phyloP scores from a whole-genome alignment of 64 coral and sea anemone genomes.

The Exaiptasia diaphana region DNA sequence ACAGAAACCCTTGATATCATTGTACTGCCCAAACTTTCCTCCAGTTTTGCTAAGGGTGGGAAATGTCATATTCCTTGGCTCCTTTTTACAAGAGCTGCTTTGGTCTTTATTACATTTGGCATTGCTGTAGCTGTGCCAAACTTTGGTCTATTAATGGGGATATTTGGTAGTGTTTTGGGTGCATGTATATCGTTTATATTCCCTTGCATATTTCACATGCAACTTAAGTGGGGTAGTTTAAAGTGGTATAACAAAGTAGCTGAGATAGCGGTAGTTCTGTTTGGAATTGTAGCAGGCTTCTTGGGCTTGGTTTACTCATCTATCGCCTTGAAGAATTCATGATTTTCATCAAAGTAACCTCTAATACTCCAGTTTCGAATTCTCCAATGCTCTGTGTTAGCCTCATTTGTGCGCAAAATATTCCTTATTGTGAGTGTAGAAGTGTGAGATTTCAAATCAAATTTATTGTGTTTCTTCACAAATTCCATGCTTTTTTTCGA shows the following conservation, averaged over 20 bases:
- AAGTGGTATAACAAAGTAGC: slow-evolving; percentile 31
- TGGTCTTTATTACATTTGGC: slow-evolving; percentile 58
- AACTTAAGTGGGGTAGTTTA: slow-evolving; percentile 51
- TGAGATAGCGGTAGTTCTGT: slow-evolving; percentile 52
- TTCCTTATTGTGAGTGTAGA: too few species aligned
- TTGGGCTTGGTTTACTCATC: slow-evolving; percentile 63
- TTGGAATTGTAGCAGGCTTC: slow-evolving; percentile 53
- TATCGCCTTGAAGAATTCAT: slow-evolving; percentile 35
- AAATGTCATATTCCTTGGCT: slow-evolving; percentile 49
- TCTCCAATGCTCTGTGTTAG: too few species aligned
- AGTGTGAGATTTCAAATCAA: too few species aligned
- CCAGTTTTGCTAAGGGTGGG: slow-evolving; percentile 22
- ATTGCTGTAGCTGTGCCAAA: slow-evolving; percentile 75
- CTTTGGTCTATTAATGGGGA: slow-evolving; percentile 78
- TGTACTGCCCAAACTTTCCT: slow-evolving; percentile 54
- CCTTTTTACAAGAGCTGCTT: slow-evolving; percentile 18
- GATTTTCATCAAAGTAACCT: too few species aligned
- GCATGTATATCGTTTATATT: slow-evolving; percentile 70
- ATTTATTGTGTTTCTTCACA: too few species aligned
- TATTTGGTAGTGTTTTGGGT: slow-evolving; percentile 82
- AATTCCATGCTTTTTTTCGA: too few species aligned
- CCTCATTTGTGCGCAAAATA: too few species aligned
- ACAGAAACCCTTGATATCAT: slow-evolving; percentile 65
- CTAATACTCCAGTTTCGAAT: too few species aligned
- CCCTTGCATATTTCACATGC: slow-evolving; percentile 73